Percentiles rank a stretch among this genome's conserved stretches.
Evolutionary conservation across 2,888 invertebrate species (phyloP).

Genomic region (Tetragonisca angustula): DNA sequence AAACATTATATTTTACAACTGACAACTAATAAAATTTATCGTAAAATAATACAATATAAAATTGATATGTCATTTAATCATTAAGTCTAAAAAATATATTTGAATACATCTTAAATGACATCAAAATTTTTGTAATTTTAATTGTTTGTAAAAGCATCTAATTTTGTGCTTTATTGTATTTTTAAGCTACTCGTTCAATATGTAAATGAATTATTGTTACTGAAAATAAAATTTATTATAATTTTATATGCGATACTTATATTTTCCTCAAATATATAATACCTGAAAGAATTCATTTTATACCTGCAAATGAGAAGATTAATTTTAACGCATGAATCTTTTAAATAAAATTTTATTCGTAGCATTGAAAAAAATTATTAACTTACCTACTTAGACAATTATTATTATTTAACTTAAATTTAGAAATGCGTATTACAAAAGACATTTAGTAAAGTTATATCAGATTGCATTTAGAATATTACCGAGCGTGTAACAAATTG

Average conservation of each 20-base stretch:
- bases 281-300: neutral
- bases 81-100: neutral
- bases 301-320: neutral
- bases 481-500: slow-evolving; percentile 4
- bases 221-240: slow-evolving; percentile 16
- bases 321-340: slow-evolving; percentile 6
- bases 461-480: slow-evolving; percentile 4
- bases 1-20: slow-evolving; percentile 12
- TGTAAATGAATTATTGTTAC: slow-evolving; percentile 12
- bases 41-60: neutral
- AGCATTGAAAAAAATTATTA: slow-evolving; percentile 37
- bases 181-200: neutral
- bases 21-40: slow-evolving; percentile 15
- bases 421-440: slow-evolving; percentile 47
- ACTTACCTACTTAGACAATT: slow-evolving; percentile 25
- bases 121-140: neutral
- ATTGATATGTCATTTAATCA: neutral
- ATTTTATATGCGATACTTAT: neutral
- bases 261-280: neutral
- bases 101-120: neutral
- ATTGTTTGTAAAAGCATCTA: neutral
- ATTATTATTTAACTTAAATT: slow-evolving; percentile 34
- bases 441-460: slow-evolving; percentile 25
- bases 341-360: slow-evolving; percentile 52
- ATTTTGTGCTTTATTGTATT: neutral